Evolutionary conservation across 2,797 vertebrate species (phyloP).

Genomic region (Gadopsis bispinosus): DNA sequence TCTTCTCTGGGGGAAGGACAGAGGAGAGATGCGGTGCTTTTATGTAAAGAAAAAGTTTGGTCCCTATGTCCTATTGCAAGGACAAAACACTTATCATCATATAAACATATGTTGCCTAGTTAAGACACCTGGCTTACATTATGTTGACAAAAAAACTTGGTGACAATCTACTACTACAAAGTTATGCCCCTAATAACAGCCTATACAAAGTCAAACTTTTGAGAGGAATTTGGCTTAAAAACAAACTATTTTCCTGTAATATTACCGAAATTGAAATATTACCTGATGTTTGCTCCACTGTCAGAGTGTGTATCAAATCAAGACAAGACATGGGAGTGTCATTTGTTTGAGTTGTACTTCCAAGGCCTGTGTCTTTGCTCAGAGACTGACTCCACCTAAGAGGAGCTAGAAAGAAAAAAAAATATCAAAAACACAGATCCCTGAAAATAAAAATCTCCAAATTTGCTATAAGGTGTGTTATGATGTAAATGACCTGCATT

Average conservation of each 20-base stretch:
- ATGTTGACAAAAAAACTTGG: background rate
- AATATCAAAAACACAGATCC: background rate
- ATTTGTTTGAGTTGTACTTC: slow-evolving; percentile 68
- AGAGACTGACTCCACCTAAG: slow-evolving; percentile 63
- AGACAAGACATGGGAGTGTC: slow-evolving; percentile 64
- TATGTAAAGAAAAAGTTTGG: background rate
- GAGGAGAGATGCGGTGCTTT: slow-evolving; percentile 3
- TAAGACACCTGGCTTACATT: background rate
- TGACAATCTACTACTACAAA: background rate
- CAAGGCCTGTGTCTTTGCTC: slow-evolving; percentile 81
- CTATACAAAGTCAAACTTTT: background rate
- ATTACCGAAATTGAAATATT: slow-evolving; percentile 12
- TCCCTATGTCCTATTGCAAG: background rate
- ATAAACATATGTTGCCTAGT: background rate
- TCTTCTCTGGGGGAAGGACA: slow-evolving; percentile 56
- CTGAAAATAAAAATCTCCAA: background rate
- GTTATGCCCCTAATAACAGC: background rate
- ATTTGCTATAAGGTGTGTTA: background rate
- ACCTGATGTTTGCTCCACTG: slow-evolving; percentile 57
- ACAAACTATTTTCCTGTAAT: background rate
- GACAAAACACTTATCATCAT: background rate
- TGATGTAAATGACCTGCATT: slow-evolving; percentile 63
- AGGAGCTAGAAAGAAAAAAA: slow-evolving; percentile 51
- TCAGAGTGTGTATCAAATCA: slow-evolving; percentile 43
- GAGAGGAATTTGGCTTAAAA: background rate